Conservation (phyloP, 2,113 vertebrate species). For the Regulus satrapa region DNA sequence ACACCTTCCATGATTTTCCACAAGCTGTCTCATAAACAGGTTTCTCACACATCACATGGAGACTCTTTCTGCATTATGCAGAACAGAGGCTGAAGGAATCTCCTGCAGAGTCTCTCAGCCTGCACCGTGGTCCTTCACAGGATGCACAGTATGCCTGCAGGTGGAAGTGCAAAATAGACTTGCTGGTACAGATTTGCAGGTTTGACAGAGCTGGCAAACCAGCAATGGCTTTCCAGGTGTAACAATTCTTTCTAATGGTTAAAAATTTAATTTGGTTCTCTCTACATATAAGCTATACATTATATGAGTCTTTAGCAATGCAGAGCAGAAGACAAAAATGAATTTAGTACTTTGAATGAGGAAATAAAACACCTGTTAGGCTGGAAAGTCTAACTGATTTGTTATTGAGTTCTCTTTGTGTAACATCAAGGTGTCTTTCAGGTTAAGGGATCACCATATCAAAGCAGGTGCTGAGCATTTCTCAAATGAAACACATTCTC, state of each 20-base stretch:
- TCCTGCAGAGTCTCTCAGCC: neutral
- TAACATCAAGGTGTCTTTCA: neutral
- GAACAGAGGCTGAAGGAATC: neutral
- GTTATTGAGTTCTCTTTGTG: neutral
- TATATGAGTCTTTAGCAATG: neutral
- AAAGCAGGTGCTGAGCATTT: neutral
- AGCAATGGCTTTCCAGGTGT: neutral
- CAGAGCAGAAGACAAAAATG: neutral
- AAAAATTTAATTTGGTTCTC: neutral
- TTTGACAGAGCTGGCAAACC: neutral
- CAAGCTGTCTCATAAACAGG: neutral
- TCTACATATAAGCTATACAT: neutral
- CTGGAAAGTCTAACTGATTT: neutral
- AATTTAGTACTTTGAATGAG: neutral
- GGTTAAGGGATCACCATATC: neutral
- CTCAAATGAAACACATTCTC: neutral
- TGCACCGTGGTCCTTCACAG: neutral
- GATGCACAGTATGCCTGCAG: neutral
- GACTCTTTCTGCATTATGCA: neutral
- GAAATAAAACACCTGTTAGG: neutral
- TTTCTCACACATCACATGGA: rapidly evolving
- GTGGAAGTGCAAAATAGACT: neutral
- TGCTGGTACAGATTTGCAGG: neutral
- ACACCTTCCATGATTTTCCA: neutral
- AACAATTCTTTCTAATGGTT: neutral